These are phyloP conservation scores for Xenopus laevis DNA, from an alignment of 2,113 vertebrate genomes.

Conservation along the genomic window DNA sequence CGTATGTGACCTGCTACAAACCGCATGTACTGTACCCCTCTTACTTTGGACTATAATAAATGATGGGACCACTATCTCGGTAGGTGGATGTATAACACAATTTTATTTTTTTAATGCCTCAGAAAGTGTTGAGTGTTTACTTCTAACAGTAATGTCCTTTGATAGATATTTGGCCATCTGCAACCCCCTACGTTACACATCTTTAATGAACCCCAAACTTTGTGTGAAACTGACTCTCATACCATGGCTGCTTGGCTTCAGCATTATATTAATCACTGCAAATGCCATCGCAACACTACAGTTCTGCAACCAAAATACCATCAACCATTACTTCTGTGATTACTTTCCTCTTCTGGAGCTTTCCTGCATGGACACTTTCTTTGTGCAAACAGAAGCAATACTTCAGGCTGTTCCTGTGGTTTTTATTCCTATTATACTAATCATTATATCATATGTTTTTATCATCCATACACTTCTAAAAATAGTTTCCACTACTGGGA, in stretches of 20 bases:
- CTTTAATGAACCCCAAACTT: constrained; percentile 9
- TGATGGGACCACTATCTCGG: constrained; percentile 40
- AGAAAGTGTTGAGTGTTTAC: constrained; percentile 46
- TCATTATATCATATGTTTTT: constrained; percentile 40
- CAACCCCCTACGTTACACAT: constrained; percentile 32
- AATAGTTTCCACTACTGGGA: constrained; percentile 40
- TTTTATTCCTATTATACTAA: not conserved
- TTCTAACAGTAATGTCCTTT: constrained; percentile 47
- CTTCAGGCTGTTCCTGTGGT: no score
- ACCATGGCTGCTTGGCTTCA: constrained; percentile 46
- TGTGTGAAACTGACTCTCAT: constrained; percentile 34
- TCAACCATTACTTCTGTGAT: no score
- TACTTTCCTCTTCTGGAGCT: no score
- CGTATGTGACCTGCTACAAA: constrained; percentile 37
- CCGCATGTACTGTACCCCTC: not conserved
- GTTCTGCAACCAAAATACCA: constrained; percentile 32
- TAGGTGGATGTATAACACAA: constrained; percentile 43
- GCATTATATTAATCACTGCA: constrained; percentile 35
- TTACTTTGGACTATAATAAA: constrained; percentile 36
- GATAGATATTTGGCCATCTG: constrained; percentile 48
- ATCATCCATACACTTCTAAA: constrained; percentile 38
- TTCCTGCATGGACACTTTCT: no score
- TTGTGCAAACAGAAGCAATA: no score
- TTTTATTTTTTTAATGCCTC: constrained; percentile 41
- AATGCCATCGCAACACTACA: constrained; percentile 32